Evolutionary conservation across 2,888 invertebrate species (phyloP).

Genomic region (Dilophus febrilis): DNA sequence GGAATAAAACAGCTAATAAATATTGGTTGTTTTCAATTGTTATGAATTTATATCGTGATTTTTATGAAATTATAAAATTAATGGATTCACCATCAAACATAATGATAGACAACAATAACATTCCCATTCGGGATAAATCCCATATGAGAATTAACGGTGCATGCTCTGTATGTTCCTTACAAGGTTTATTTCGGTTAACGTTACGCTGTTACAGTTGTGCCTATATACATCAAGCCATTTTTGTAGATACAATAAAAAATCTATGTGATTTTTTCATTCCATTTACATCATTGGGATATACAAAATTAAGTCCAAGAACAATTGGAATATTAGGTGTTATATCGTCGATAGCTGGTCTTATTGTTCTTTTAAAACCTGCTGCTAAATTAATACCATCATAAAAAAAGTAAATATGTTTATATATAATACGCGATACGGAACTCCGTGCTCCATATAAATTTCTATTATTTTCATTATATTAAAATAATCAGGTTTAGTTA

Average conservation of each 20-base stretch:
- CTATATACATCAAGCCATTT: constrained; percentile 40
- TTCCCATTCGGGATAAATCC: constrained; percentile 24
- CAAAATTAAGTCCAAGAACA: constrained; percentile 57
- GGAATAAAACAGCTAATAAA: constrained; percentile 54
- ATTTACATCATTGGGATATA: constrained; percentile 59
- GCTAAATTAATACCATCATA: constrained; percentile 38
- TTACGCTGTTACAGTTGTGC: constrained; percentile 18
- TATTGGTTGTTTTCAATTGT: constrained; percentile 75
- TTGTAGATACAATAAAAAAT: constrained; percentile 73
- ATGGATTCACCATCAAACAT: constrained; percentile 28
- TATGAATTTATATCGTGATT: constrained; percentile 62
- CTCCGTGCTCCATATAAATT: no score
- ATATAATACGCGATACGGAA: no score
- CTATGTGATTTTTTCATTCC: constrained; percentile 77
- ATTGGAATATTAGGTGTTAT: constrained; percentile 63
- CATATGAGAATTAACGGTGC: constrained; percentile 17
- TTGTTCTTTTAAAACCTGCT: constrained; percentile 58
- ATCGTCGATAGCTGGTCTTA: constrained; percentile 64
- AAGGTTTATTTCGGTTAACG: constrained; percentile 16
- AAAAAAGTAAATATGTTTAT: no score
- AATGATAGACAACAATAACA: no score
- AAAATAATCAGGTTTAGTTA: no score
- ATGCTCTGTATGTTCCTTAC: constrained; percentile 15
- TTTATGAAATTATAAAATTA: constrained; percentile 62
- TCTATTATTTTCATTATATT: no score